Percentiles rank a stretch among this genome's conserved stretches.
Conservation (phyloP, 1,140 invertebrate species). For the Gryon sp. region DNA sequence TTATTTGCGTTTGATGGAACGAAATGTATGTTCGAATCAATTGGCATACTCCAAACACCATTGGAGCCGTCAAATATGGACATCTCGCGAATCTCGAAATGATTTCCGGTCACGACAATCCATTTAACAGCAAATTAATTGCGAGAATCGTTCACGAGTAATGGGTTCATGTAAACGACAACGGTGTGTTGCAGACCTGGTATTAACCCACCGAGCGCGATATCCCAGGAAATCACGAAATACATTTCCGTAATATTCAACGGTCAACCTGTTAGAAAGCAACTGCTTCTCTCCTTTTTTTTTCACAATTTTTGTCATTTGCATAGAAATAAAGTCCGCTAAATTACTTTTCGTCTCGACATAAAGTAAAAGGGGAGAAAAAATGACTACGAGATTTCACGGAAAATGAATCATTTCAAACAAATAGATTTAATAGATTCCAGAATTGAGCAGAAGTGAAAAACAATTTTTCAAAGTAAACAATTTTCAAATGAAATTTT, state of each 20-base stretch:
- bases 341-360: background rate
- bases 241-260: conserved; percentile 15
- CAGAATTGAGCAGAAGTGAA: too few species aligned
- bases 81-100: conserved; percentile 53
- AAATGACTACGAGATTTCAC: too few species aligned
- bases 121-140: conserved; percentile 70
- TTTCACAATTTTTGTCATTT: conserved; percentile 5
- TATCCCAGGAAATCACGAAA: conserved; percentile 21
- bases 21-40: background rate
- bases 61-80: conserved; percentile 26
- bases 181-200: background rate
- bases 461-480: too few species aligned
- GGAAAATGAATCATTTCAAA: too few species aligned
- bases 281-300: conserved; percentile 13
- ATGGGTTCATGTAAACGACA: conserved; percentile 16
- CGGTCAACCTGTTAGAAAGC: conserved; percentile 16
- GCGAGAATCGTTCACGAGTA: conserved; percentile 47
- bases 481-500: too few species aligned
- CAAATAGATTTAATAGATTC: too few species aligned
- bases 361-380: too few species aligned
- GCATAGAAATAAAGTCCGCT: conserved; percentile 6
- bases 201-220: conserved; percentile 9
- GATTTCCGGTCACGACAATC: conserved; percentile 68
- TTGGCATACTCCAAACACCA: conserved; percentile 13
- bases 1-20: too few species aligned